Evolutionary conservation across 2,797 vertebrate genomes (phyloP).

Genomic region (Gadopsis bispinosus): DNA sequence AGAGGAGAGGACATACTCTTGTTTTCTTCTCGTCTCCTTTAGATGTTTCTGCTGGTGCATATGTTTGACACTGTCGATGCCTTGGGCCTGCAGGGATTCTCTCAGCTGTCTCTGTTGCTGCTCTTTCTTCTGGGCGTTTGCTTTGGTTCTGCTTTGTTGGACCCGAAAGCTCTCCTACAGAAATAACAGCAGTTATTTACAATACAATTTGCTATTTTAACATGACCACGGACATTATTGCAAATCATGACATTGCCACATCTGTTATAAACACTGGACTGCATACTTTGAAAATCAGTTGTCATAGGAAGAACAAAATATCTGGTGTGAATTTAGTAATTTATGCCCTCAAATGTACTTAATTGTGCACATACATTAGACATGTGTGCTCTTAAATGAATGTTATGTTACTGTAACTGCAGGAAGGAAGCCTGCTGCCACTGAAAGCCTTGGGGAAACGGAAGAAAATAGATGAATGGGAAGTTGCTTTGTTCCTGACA

Average conservation of each 20-base stretch:
- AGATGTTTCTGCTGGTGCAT: slow-evolving; percentile 80
- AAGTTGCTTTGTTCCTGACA: too few species aligned
- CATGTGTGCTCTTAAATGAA: not conserved
- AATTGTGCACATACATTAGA: not conserved
- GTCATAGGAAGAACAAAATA: not conserved
- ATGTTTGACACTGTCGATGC: slow-evolving; percentile 83
- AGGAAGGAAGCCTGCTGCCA: not conserved
- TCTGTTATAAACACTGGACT: not conserved
- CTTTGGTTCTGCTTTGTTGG: slow-evolving; percentile 80
- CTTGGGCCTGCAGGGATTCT: slow-evolving; percentile 83
- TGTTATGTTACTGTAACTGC: not conserved
- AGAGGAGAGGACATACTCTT: slow-evolving; percentile 81
- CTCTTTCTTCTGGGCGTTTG: slow-evolving; percentile 71
- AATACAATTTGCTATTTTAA: too few species aligned
- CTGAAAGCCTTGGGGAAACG: too few species aligned
- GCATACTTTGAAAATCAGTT: not conserved
- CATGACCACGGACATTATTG: too few species aligned
- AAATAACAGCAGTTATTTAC: slow-evolving; percentile 21
- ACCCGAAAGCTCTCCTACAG: slow-evolving; percentile 85
- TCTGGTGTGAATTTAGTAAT: not conserved
- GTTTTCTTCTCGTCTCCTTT: slow-evolving; percentile 82
- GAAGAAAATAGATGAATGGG: too few species aligned
- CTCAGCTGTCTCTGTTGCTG: slow-evolving; percentile 78
- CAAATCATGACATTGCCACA: too few species aligned
- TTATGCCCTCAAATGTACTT: not conserved